Base-by-base conservation (phyloP, 2,113 vertebrate species). In the Balaenoptera acutorostrata region DNA sequence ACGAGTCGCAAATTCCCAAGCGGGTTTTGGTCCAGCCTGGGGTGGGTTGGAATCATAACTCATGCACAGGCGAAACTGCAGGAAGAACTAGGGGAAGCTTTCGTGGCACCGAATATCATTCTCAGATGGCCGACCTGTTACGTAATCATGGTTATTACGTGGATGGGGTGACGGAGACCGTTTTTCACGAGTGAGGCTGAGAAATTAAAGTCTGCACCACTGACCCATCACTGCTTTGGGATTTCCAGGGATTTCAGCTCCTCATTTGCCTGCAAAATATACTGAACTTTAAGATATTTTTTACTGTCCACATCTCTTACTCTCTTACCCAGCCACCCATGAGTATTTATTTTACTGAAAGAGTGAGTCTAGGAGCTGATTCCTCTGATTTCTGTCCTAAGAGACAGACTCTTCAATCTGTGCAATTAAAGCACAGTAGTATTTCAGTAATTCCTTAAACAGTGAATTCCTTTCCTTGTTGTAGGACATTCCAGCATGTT, bases 141-240 rank as follows among this genome's bases (percentile, higher is more conserved):
- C 0, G 0, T 89, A 63, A 87, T 92, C 66, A n/a, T 21, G 52
- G 68, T 80, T 87, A 85, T 55, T 92, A 74, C 44, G 71, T 29
- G 15, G 59, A 69, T 33, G 31, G 18, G 17, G 71, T 89, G 68
- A 64, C 2, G 7, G 75, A 63, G 49, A 86, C 36, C 17, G 71
- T 92, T 95, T 88, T 90, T 75, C 93, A 39, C n/a, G 57, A 96
- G 64, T n/a, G 64, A 92, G 59, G n/a, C 90, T 68, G 55, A 84
- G 75, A 94, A 78, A 85, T 96, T 90, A 55, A 93, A 95, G 15
- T 61, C 57, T 63, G 59, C 1, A 1, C 52, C 39, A 20, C 57
- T 75, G 36, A 66, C n/a, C 88, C 9, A 12, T 94, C 64, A 68
- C 74, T 75, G 64, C 81, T 61, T 11, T 39, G 71, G 69, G 20